Evolutionary conservation across 2,797 vertebrate species (phyloP).

Genomic region (Fratercula arctica): DNA sequence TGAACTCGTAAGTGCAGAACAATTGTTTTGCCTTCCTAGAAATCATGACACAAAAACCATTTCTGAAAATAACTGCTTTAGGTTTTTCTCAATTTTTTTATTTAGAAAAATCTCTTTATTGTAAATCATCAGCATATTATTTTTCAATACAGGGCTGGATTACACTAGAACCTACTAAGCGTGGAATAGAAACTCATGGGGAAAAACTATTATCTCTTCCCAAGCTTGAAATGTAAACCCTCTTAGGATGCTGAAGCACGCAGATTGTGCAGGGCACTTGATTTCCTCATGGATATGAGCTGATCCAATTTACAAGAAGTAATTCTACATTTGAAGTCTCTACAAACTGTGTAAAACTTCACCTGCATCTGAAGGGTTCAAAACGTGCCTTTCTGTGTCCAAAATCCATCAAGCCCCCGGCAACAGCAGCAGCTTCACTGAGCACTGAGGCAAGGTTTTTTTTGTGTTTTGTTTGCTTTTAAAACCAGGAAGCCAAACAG

Average conservation of each 20-base stretch:
- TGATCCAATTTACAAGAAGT: background rate
- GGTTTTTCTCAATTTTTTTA: background rate
- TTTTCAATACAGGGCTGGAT: background rate
- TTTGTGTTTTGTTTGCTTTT: background rate
- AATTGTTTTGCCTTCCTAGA: constrained; percentile 6
- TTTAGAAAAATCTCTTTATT: background rate
- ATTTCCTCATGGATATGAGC: background rate
- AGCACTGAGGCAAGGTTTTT: background rate
- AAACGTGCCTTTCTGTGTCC: background rate
- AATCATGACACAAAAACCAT: background rate
- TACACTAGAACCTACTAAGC: background rate
- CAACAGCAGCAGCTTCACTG: background rate
- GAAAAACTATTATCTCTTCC: background rate
- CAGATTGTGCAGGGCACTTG: background rate
- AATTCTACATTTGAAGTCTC: background rate
- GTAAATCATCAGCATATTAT: background rate
- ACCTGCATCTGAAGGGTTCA: background rate
- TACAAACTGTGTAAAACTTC: background rate
- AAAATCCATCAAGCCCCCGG: background rate
- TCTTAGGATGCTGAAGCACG: background rate
- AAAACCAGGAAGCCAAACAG: background rate
- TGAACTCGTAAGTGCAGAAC: background rate
- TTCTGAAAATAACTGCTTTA: background rate
- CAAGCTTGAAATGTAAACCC: background rate
- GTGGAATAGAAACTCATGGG: background rate